These are phyloP conservation scores for Brienomyrus longianalis DNA, from an alignment of 2,113 vertebrate genomes.

Conservation along the genomic window DNA sequence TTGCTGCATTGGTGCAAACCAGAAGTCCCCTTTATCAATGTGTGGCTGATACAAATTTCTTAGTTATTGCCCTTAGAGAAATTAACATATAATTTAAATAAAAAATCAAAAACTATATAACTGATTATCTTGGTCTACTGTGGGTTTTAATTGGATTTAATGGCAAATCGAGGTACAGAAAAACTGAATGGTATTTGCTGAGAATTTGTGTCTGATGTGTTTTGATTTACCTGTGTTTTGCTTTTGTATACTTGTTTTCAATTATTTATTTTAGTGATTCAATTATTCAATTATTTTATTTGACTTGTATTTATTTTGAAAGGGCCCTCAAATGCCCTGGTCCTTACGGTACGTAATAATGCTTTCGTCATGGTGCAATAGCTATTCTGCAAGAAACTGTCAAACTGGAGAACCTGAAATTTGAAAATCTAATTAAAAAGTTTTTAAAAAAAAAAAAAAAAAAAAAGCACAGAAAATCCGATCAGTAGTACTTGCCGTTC, in stretches of 20 bases:
- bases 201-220: background rate
- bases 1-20: background rate
- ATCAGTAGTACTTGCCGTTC: background rate
- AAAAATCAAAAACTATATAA: background rate
- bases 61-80: background rate
- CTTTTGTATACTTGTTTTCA: background rate
- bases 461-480: background rate
- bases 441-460: background rate
- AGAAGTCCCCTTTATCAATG: background rate
- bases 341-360: background rate
- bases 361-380: background rate
- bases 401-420: background rate
- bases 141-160: background rate
- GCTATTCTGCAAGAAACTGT: background rate
- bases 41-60: too few relatives aligned
- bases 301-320: background rate
- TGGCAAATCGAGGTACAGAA: background rate
- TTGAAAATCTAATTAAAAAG: background rate
- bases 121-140: background rate
- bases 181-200: background rate
- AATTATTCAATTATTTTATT: too few relatives aligned
- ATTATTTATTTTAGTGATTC: too few relatives aligned
- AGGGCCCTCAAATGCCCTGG: background rate
- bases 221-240: background rate
- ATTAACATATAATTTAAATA: background rate